Evolutionary conservation across 1,140 invertebrate genomes (phyloP).

Genomic region (Lutraria rhynchaena): DNA sequence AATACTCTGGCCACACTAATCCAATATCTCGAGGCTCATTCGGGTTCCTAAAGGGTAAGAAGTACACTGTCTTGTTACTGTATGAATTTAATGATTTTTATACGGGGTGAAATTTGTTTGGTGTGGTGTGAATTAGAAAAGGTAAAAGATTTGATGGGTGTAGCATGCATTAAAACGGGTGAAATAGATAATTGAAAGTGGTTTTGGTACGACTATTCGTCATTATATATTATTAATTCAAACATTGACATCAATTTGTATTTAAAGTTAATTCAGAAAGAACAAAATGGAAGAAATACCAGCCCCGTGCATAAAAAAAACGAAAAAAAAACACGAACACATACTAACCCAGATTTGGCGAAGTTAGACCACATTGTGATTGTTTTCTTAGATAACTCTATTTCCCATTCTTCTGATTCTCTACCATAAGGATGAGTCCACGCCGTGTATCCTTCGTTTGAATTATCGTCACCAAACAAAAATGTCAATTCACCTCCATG

Average conservation of each 20-base stretch:
- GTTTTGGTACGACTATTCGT: too few species aligned
- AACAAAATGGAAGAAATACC: too few species aligned
- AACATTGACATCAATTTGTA: not conserved
- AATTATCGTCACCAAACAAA: constrained; percentile 26
- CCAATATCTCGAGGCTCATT: not conserved
- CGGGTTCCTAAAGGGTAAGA: not conserved
- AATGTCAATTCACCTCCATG: constrained; percentile 19
- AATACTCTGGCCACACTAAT: not conserved
- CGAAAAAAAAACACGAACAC: too few species aligned
- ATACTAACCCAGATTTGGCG: constrained; percentile 14
- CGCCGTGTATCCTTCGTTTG: not conserved
- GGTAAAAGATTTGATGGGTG: too few species aligned
- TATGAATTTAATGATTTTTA: too few species aligned
- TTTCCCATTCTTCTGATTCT: constrained; percentile 14
- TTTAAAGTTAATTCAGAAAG: not conserved
- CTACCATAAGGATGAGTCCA: not conserved
- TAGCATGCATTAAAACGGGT: too few species aligned
- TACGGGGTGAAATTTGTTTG: too few species aligned
- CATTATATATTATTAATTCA: too few species aligned
- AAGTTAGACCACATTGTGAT: constrained; percentile 29
- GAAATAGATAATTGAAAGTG: too few species aligned
- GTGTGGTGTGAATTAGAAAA: too few species aligned
- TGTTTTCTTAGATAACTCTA: not conserved
- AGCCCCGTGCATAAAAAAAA: too few species aligned
- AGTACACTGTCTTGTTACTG: too few species aligned